Evolutionary conservation across 1,140 invertebrate species (phyloP).

Genomic region (Samia ricini): DNA sequence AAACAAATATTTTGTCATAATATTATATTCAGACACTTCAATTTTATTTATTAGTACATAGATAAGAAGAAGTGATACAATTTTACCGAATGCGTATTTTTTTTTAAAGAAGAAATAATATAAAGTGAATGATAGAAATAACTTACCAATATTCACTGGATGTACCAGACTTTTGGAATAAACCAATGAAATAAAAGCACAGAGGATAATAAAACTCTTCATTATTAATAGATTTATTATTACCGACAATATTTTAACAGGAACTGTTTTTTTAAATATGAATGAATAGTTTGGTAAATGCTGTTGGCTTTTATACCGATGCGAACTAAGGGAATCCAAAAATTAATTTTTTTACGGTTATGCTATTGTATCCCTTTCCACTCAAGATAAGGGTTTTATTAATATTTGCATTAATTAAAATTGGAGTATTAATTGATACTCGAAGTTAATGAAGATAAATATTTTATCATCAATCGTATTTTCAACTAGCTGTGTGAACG

Average conservation of each 20-base stretch:
- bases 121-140: too few relatives aligned
- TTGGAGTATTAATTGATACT: not conserved
- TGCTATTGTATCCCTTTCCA: not conserved
- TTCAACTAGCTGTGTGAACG: too few relatives aligned
- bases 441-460: too few relatives aligned
- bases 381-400: not conserved
- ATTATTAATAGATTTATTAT: constrained; percentile 6
- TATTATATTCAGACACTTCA: too few relatives aligned
- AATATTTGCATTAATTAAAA: not conserved
- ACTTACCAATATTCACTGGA: constrained; percentile 16
- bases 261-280: not conserved
- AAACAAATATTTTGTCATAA: not conserved
- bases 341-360: not conserved
- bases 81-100: too few relatives aligned
- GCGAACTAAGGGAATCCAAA: not conserved
- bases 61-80: too few relatives aligned
- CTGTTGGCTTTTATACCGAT: not conserved
- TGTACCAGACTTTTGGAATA: constrained; percentile 15
- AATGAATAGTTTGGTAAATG: not conserved
- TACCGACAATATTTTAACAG: too few relatives aligned
- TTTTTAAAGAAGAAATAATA: too few relatives aligned
- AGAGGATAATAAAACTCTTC: constrained; percentile 20
- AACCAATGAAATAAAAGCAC: constrained; percentile 18
- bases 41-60: too few relatives aligned
- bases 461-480: too few relatives aligned